These are phyloP conservation scores for Thyatira batis DNA, from an alignment of 2,888 invertebrate genomes.

Conservation along the genomic window DNA sequence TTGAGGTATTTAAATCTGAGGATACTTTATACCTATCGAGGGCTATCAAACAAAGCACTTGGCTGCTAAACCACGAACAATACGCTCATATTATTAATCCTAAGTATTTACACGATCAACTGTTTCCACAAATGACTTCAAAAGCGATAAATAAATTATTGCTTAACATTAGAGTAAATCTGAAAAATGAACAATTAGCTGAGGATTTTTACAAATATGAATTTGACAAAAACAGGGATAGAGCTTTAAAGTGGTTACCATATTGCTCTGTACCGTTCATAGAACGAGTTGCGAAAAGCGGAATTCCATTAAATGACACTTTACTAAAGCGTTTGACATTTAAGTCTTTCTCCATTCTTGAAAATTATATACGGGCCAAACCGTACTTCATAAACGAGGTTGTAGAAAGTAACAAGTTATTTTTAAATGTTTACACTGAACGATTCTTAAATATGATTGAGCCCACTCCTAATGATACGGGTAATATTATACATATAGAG, in stretches of 20 bases:
- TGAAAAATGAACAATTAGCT: slow-evolving; percentile 53
- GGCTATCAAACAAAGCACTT: slow-evolving; percentile 49
- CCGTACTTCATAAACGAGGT: slow-evolving; percentile 3
- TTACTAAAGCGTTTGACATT: slow-evolving; percentile 54
- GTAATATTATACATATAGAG: slow-evolving; percentile 17
- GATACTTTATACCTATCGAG: slow-evolving; percentile 61
- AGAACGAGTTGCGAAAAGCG: slow-evolving; percentile 40
- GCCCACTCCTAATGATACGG: slow-evolving; percentile 3
- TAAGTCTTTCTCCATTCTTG: slow-evolving; percentile 45
- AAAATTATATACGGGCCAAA: slow-evolving; percentile 15
- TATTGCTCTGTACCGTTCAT: slow-evolving; percentile 55
- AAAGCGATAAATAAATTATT: slow-evolving; percentile 55
- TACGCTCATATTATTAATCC: slow-evolving; percentile 59
- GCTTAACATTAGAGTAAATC: slow-evolving; percentile 46
- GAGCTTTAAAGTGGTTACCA: slow-evolving; percentile 60
- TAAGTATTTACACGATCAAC: slow-evolving; percentile 42
- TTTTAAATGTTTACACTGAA: slow-evolving; percentile 43
- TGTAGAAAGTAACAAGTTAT: slow-evolving; percentile 36
- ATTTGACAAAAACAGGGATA: slow-evolving; percentile 31
- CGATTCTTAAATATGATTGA: slow-evolving; percentile 52
- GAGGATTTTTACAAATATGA: slow-evolving; percentile 53
- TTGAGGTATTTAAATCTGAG: slow-evolving; percentile 50
- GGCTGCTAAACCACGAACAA: slow-evolving; percentile 55
- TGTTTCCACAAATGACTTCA: slow-evolving; percentile 56
- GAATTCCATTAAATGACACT: slow-evolving; percentile 29